These are phyloP conservation scores for Ancistrus triradiatus DNA, from an alignment of 2,113 vertebrate genomes.

Conservation along the genomic window DNA sequence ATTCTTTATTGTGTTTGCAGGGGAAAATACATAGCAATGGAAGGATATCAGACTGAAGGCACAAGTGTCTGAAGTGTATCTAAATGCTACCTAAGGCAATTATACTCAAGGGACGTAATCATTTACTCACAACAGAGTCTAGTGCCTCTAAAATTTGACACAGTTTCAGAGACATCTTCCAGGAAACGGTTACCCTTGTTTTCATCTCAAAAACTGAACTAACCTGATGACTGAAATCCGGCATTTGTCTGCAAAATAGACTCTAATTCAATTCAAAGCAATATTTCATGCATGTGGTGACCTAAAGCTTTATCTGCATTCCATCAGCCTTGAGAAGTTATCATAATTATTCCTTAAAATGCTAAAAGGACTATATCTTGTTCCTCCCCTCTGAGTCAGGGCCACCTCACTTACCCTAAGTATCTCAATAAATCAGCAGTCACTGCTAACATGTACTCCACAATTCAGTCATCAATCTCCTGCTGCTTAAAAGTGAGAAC, in stretches of 20 bases:
- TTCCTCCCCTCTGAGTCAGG: slow-evolving; percentile 82
- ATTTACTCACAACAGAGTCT: slow-evolving; percentile 56
- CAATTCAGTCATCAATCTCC: slow-evolving; percentile 89
- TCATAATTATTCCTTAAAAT: slow-evolving; percentile 80
- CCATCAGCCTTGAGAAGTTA: slow-evolving; percentile 55
- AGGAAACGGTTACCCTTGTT: too few species aligned
- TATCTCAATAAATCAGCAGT: slow-evolving; percentile 95
- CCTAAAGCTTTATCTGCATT: slow-evolving; percentile 47
- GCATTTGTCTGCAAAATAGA: slow-evolving; percentile 30
- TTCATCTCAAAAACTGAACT: slow-evolving; percentile 50
- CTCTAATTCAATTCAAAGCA: slow-evolving; percentile 14
- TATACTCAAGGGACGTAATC: slow-evolving; percentile 49
- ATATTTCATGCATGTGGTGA: slow-evolving; percentile 10
- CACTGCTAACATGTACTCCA: slow-evolving; percentile 89
- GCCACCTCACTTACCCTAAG: slow-evolving; percentile 96
- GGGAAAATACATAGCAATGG: neutral
- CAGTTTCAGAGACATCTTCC: slow-evolving; percentile 49
- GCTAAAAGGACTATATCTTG: slow-evolving; percentile 89
- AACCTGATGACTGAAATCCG: slow-evolving; percentile 53
- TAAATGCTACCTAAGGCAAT: slow-evolving; percentile 51
- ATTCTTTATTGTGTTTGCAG: slow-evolving; percentile 71
- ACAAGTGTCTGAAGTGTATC: slow-evolving; percentile 59
- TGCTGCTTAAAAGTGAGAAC: slow-evolving; percentile 85
- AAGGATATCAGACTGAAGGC: slow-evolving; percentile 57
- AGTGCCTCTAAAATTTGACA: slow-evolving; percentile 56